Percentiles rank a stretch among this genome's conserved stretches.
These are phyloP conservation scores for Ophraella communa DNA, from an alignment of 2,888 invertebrate species.

Conservation along the genomic window DNA sequence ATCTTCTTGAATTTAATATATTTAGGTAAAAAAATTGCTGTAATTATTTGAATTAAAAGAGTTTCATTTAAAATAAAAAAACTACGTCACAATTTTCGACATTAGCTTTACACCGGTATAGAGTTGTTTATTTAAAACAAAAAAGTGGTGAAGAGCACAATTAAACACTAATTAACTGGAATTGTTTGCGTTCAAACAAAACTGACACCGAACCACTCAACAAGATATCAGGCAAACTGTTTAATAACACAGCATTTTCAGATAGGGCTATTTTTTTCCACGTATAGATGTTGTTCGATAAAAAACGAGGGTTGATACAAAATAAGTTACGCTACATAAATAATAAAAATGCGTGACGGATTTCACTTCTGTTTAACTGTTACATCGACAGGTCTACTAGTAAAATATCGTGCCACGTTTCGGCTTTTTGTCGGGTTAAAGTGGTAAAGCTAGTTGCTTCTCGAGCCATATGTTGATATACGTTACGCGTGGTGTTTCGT, in stretches of 20 bases:
- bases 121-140: too few species aligned
- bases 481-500: not conserved
- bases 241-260: not conserved
- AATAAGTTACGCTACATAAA: constrained; percentile 4
- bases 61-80: too few species aligned
- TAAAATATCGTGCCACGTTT: constrained; percentile 2
- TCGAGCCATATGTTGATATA: constrained; percentile 10
- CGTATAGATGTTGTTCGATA: not conserved
- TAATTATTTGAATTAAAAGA: too few species aligned
- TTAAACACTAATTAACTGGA: too few species aligned
- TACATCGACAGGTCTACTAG: constrained; percentile 6
- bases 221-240: not conserved
- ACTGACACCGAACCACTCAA: not conserved
- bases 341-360: constrained; percentile 3
- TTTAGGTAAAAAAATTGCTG: too few species aligned
- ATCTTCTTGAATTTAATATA: too few species aligned
- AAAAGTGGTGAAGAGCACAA: too few species aligned
- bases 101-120: too few species aligned
- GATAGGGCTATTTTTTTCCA: not conserved
- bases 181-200: too few species aligned
- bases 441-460: constrained; percentile 4
- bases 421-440: constrained; percentile 6
- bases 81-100: too few species aligned
- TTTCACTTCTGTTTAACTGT: constrained; percentile 5
- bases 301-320: not conserved